Conservation (phyloP, 1,140 invertebrate genomes). For the Papilio polytes region DNA sequence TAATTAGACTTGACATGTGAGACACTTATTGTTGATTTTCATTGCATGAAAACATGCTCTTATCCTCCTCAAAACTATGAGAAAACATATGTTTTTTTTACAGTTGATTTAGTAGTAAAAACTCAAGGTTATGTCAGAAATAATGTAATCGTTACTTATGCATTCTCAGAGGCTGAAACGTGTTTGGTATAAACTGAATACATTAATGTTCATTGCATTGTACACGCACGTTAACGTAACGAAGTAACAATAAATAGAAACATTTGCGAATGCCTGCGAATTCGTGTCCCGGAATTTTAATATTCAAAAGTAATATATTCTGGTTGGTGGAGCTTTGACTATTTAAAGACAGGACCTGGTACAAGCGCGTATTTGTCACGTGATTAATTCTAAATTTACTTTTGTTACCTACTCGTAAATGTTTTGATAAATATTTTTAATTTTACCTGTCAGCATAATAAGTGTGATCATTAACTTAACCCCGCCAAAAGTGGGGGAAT, state of each 20-base stretch:
- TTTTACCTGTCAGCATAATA: too few species aligned
- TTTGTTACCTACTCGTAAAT: neutral
- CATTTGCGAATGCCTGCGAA: constrained; percentile 42
- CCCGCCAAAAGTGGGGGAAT: too few species aligned
- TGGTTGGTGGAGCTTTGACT: neutral
- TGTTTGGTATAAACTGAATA: neutral
- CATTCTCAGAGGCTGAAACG: neutral
- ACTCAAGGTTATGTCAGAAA: neutral
- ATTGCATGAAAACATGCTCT: too few species aligned
- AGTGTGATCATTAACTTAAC: too few species aligned
- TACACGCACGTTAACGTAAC: constrained; percentile 14
- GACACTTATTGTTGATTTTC: too few species aligned
- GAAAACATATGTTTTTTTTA: too few species aligned
- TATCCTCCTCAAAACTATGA: too few species aligned
- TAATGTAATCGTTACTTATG: neutral
- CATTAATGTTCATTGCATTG: constrained; percentile 35
- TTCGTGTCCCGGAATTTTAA: constrained; percentile 49
- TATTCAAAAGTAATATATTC: constrained; percentile 42
- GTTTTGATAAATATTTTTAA: too few species aligned
- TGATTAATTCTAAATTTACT: neutral
- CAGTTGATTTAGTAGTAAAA: too few species aligned
- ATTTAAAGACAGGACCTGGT: neutral
- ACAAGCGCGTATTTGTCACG: neutral
- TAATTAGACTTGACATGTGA: too few species aligned
- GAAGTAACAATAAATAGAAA: constrained; percentile 39